A percentile compares a stretch with the other conserved stretches of the same genome.
Conservation (phyloP, 2,888 invertebrate genomes). For the Metallyticus violacea region DNA sequence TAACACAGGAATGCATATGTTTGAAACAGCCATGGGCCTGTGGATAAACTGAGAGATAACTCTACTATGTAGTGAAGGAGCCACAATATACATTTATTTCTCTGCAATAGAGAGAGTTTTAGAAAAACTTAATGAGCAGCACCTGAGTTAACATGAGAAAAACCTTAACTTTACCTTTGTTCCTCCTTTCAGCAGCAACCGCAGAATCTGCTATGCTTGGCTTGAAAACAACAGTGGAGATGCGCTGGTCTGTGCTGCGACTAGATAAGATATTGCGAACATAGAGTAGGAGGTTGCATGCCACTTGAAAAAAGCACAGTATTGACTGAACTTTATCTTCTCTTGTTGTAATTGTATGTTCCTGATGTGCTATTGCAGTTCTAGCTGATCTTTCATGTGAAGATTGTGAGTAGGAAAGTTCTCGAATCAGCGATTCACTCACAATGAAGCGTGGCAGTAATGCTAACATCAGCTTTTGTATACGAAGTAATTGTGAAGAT, state of each 20-base stretch:
- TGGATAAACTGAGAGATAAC: too few relatives aligned
- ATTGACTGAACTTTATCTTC: conserved; percentile 20
- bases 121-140: too few relatives aligned
- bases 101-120: too few relatives aligned
- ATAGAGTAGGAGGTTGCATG: conserved; percentile 69
- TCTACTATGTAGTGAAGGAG: too few relatives aligned
- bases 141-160: too few relatives aligned
- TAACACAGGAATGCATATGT: too few relatives aligned
- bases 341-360: not conserved
- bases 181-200: not conserved
- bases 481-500: conserved; percentile 50
- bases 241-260: conserved; percentile 52
- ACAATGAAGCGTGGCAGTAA: conserved; percentile 69
- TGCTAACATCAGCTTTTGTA: conserved; percentile 72
- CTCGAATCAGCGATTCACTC: conserved; percentile 45
- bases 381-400: conserved; percentile 28
- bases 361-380: not conserved
- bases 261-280: conserved; percentile 64
- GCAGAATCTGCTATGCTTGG: conserved; percentile 48
- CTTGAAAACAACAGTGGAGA: conserved; percentile 54
- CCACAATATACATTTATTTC: too few relatives aligned
- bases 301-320: conserved; percentile 54
- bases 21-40: too few relatives aligned
- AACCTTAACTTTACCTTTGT: not conserved
- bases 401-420: conserved; percentile 42